Conservation (phyloP, 2,113 vertebrate genomes). For the Kryptolebias marmoratus region DNA sequence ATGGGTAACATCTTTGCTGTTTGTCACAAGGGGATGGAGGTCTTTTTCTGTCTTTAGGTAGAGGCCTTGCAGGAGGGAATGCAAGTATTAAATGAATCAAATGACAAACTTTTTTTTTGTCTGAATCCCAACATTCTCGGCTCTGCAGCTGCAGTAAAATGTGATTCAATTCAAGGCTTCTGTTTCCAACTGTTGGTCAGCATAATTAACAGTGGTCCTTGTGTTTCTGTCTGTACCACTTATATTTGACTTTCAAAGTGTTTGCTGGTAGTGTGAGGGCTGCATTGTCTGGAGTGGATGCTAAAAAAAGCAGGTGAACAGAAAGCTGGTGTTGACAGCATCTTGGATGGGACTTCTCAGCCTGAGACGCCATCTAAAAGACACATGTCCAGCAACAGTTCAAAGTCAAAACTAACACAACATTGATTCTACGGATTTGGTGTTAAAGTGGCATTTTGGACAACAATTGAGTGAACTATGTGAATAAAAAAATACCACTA, state of each 20-base stretch:
- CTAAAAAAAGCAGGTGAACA: slow-evolving; percentile 81
- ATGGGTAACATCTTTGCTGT: slow-evolving; percentile 78
- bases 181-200: slow-evolving; percentile 1
- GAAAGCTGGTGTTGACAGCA: slow-evolving; percentile 68
- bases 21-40: slow-evolving; percentile 81
- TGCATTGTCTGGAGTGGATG: slow-evolving; percentile 59
- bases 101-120: not conserved
- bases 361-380: slow-evolving; percentile 22
- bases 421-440: not conserved
- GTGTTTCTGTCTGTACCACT: slow-evolving; percentile 58
- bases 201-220: slow-evolving; percentile 47
- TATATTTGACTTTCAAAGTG: slow-evolving; percentile 67
- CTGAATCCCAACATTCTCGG: not conserved
- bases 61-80: slow-evolving; percentile 35
- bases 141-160: slow-evolving; percentile 5
- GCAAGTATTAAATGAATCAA: slow-evolving; percentile 17
- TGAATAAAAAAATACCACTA: not conserved
- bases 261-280: slow-evolving; percentile 41
- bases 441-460: not conserved
- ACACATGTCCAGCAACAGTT: slow-evolving; percentile 31
- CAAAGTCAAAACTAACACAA: not conserved
- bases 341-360: slow-evolving; percentile 56
- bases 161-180: slow-evolving; percentile 5
- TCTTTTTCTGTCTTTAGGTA: slow-evolving; percentile 55
- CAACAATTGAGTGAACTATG: not conserved